Percentiles rank a stretch among this genome's conserved stretches.
Evolutionary conservation across 2,888 invertebrate genomes (phyloP).

Genomic region (Scaptomyza caliginosa): DNA sequence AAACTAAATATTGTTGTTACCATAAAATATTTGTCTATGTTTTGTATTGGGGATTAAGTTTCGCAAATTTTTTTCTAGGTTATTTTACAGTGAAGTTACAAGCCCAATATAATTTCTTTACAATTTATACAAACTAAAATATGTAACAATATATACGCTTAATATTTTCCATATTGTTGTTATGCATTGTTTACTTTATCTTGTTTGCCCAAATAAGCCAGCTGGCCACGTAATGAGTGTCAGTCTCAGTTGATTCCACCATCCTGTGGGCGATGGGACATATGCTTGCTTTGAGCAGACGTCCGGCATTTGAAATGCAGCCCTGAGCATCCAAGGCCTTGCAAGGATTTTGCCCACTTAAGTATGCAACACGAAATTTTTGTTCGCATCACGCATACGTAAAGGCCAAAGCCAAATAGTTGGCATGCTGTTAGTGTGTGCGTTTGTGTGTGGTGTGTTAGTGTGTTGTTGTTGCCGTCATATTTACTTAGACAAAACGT

Average conservation of each 20-base stretch:
- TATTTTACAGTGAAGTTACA: too few species aligned
- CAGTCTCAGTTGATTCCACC: conserved; percentile 7
- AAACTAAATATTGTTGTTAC: conserved; percentile 33
- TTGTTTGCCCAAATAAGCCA: conserved; percentile 12
- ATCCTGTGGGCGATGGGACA: conserved; percentile 1
- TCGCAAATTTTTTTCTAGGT: too few species aligned
- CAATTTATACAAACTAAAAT: too few species aligned
- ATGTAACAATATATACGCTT: neutral
- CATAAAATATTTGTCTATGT: conserved; percentile 8
- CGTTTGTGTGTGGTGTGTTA: conserved; percentile 13
- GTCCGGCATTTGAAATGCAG: conserved; percentile 27
- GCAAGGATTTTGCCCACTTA: conserved; percentile 59
- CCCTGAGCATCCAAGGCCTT: conserved; percentile 14
- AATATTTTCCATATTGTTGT: neutral
- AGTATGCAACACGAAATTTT: conserved; percentile 71
- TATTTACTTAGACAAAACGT: conserved; percentile 77
- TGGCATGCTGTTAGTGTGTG: conserved; percentile 27
- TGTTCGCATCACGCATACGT: conserved; percentile 60
- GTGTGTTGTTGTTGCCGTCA: conserved; percentile 35
- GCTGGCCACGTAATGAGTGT: conserved; percentile 36
- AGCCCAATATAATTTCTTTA: too few species aligned
- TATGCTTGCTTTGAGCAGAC: conserved; percentile 22
- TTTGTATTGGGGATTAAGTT: neutral
- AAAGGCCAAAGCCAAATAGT: conserved; percentile 43
- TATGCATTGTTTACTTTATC: neutral